These are phyloP conservation scores for Cathartes aura DNA, from an alignment of 2,113 vertebrate genomes.

Conservation along the genomic window DNA sequence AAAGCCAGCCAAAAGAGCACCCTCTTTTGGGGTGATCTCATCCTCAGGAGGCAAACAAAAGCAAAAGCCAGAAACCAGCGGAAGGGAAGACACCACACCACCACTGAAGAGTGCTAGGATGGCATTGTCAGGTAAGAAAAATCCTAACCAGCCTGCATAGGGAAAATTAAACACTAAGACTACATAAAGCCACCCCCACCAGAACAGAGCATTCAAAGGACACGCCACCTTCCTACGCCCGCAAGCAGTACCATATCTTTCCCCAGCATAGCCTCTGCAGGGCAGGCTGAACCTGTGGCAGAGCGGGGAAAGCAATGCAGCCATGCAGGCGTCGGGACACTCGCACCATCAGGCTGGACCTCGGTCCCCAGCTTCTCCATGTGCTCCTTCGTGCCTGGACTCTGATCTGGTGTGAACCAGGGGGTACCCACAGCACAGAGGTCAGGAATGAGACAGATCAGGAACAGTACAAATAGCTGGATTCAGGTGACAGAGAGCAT, in stretches of 20 bases:
- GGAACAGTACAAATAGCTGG: background rate
- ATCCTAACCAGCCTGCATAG: background rate
- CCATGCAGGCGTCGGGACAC: accelerated
- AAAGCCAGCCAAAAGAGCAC: background rate
- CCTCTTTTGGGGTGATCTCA: background rate
- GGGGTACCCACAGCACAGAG: too few species aligned
- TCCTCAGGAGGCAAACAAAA: background rate
- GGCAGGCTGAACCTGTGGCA: too few species aligned
- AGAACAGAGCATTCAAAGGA: too few species aligned
- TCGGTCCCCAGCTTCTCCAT: background rate
- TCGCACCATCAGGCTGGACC: background rate
- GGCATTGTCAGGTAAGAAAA: background rate
- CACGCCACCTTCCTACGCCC: accelerated
- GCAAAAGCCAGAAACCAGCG: background rate
- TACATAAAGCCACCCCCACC: background rate
- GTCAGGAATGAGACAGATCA: background rate
- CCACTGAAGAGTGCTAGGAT: background rate
- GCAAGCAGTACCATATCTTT: accelerated
- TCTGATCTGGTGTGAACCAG: accelerated
- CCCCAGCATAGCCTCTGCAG: background rate
- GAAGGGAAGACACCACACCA: too few species aligned
- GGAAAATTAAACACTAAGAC: background rate
- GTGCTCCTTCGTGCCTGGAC: background rate
- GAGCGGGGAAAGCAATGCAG: background rate
- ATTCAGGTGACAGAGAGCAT: background rate